A percentile compares a stretch with the other conserved stretches of the same genome.
Conservation (phyloP, 2,797 vertebrate species). For the Acrocephalus scirpaceus region DNA sequence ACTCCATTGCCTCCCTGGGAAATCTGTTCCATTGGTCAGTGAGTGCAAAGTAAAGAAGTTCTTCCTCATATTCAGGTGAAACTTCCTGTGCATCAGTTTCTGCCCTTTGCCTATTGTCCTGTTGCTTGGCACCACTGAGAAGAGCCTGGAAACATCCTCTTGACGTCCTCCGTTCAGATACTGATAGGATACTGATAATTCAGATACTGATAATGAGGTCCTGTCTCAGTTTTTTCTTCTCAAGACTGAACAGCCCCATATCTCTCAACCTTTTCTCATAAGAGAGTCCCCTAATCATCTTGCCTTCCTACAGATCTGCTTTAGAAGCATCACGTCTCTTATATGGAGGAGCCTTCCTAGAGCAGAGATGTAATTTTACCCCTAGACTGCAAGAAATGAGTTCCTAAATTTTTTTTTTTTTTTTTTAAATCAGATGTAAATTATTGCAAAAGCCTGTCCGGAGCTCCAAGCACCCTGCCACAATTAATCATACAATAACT, state of each 20-base stretch:
- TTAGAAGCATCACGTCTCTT: background rate
- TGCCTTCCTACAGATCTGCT: background rate
- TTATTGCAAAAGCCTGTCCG: background rate
- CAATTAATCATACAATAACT: constrained; percentile 39
- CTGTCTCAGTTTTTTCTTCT: background rate
- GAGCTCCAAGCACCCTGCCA: background rate
- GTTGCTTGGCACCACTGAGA: background rate
- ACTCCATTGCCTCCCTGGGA: background rate
- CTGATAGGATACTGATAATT: too few relatives aligned
- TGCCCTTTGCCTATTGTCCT: background rate
- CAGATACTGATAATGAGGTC: background rate
- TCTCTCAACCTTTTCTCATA: background rate
- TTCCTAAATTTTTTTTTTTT: background rate
- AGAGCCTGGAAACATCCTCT: background rate
- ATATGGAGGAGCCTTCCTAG: background rate
- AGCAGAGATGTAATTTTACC: background rate
- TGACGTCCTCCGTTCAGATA: background rate
- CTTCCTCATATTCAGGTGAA: background rate
- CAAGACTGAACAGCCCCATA: background rate
- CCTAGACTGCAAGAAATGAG: background rate
- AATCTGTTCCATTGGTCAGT: background rate
- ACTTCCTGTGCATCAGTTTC: background rate
- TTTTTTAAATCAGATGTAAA: background rate
- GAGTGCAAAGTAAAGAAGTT: background rate
- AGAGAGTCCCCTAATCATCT: background rate